phyloP scores from a whole-genome alignment of 2,113 vertebrate genomes.

The Sceloporus tristichus region DNA sequence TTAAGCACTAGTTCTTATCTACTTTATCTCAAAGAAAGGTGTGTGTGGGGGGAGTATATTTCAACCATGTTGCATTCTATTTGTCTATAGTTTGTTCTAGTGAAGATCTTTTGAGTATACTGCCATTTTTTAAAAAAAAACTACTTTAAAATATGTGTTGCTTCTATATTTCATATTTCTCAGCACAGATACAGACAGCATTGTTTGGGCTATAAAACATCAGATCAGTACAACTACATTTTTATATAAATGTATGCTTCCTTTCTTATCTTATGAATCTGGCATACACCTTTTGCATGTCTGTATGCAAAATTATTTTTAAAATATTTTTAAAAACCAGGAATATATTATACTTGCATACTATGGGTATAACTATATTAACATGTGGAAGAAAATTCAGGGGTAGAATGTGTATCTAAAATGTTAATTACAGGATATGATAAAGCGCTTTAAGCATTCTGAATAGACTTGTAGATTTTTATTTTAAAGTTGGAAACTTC shows the following conservation, averaged over 20 bases:
- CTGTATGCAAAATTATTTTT: not conserved
- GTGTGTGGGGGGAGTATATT: not conserved
- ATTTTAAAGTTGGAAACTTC: not conserved
- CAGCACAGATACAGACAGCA: not conserved
- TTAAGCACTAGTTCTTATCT: not conserved
- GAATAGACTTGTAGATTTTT: not conserved
- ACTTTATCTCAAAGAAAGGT: constrained; percentile 6
- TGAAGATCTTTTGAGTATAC: not conserved
- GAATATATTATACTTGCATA: not conserved
- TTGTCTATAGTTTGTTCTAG: not conserved
- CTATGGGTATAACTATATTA: not conserved
- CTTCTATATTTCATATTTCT: constrained; percentile 9
- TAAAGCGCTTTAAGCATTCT: not conserved
- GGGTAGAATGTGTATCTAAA: not conserved
- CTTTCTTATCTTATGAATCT: not conserved
- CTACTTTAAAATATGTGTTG: not conserved
- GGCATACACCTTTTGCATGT: not conserved
- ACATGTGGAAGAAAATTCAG: not conserved
- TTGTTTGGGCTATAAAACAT: not conserved
- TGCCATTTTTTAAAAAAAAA: not conserved
- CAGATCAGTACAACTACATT: not conserved
- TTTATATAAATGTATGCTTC: constrained; percentile 1
- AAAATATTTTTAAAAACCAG: not conserved
- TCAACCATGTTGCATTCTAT: not conserved
- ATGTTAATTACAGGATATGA: not conserved